phyloP scores from a whole-genome alignment of 2,797 vertebrate species.

The Enteromius thamalakanensis region DNA sequence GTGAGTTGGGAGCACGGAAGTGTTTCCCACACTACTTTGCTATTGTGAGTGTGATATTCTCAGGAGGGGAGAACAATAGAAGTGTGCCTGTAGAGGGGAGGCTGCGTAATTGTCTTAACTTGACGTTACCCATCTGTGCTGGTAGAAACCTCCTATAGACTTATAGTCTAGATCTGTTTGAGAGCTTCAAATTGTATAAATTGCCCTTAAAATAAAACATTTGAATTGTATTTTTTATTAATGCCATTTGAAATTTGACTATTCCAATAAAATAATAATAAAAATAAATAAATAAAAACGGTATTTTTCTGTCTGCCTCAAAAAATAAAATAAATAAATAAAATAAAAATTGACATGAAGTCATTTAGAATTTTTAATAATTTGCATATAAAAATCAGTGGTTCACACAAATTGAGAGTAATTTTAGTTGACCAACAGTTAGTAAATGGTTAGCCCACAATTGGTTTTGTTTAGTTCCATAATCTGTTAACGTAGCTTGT shows the following conservation, averaged over 20 bases:
- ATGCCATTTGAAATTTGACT: not conserved
- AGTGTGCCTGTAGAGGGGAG: slow-evolving; percentile 82
- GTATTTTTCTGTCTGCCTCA: not conserved
- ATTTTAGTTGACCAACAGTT: not conserved
- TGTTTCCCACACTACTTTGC: slow-evolving; percentile 88
- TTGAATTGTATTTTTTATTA: not conserved
- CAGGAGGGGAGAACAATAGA: slow-evolving; percentile 75
- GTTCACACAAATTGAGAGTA: not conserved
- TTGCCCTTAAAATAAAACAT: not conserved
- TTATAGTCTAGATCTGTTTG: not conserved
- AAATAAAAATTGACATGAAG: not conserved
- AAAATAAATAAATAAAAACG: not conserved
- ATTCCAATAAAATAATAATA: not conserved
- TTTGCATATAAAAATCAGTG: not conserved
- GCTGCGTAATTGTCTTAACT: slow-evolving; percentile 64
- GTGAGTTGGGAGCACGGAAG: slow-evolving; percentile 81
- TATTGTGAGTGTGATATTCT: slow-evolving; percentile 81
- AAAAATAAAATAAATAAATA: not conserved
- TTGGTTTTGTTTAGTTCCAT: not conserved
- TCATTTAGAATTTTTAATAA: not conserved
- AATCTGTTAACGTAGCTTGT: not conserved
- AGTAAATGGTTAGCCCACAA: not conserved
- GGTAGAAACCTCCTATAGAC: slow-evolving; percentile 6
- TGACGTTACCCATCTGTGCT: slow-evolving; percentile 58
- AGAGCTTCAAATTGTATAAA: not conserved